A percentile compares a stretch with the other conserved stretches of the same genome.
Evolutionary conservation across 1,140 invertebrate species (phyloP).

Genomic region (Rhyacophila brunnea): DNA sequence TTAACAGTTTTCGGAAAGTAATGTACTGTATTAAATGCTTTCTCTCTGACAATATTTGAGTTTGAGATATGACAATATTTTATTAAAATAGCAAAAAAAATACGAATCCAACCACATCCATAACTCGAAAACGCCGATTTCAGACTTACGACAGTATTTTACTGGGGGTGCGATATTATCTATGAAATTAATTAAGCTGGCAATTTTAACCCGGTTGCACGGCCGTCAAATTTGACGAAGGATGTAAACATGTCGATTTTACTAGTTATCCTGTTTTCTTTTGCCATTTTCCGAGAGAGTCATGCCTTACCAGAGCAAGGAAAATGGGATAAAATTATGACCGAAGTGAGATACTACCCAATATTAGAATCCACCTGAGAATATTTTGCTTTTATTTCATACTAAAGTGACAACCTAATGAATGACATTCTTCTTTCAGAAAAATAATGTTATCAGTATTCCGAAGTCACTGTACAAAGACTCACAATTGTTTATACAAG

Average conservation of each 20-base stretch:
- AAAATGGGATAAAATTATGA: conserved; percentile 44
- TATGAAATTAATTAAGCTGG: too few relatives aligned
- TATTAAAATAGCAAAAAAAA: too few relatives aligned
- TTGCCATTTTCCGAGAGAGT: conserved; percentile 16
- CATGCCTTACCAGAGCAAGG: conserved; percentile 42
- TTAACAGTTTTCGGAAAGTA: too few relatives aligned
- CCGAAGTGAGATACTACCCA: conserved; percentile 35
- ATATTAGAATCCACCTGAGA: background rate
- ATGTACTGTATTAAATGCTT: too few relatives aligned
- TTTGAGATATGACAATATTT: too few relatives aligned
- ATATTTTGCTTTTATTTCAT: background rate
- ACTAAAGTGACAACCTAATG: too few relatives aligned
- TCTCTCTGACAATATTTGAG: too few relatives aligned
- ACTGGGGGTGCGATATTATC: too few relatives aligned
- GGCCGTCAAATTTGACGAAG: background rate
- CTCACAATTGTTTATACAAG: conserved; percentile 44
- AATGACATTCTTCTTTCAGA: conserved; percentile 24
- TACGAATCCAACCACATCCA: too few relatives aligned
- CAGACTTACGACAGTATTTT: too few relatives aligned
- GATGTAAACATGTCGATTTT: conserved; percentile 27
- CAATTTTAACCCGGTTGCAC: background rate
- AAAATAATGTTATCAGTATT: conserved; percentile 35
- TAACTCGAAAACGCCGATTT: too few relatives aligned
- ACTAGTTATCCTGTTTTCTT: conserved; percentile 6
- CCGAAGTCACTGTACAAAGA: conserved; percentile 46